Evolutionary conservation across 2,888 invertebrate genomes (phyloP), one percentile per base, ranked within the genome.

Genomic region (Ormyrus rosae): DNA sequence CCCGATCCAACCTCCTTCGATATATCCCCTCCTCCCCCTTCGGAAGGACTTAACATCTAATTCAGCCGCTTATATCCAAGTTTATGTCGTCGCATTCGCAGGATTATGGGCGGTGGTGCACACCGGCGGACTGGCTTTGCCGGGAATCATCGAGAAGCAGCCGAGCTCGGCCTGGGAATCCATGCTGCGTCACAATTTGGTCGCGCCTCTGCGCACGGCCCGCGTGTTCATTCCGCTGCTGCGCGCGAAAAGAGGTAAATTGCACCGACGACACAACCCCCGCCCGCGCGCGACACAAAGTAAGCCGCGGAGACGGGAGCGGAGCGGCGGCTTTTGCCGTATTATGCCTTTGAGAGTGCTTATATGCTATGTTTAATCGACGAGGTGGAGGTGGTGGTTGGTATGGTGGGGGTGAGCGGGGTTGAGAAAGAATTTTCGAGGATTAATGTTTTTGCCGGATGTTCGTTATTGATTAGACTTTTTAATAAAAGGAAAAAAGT

Each of bases 41-140:
- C 34, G 4, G 34, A 2, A 34, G 34, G 34, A 34, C 34, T 34
- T 34, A 34, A 4, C 34, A 4, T 34, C 11, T 11, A 48, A 53
- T 46, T 69, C 60, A n/a, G 45, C 63, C 73, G 50, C 51, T 77
- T 68, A 77, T 61, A 34, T 34, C 34, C 45, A 13, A 67, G 9
- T 73, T 69, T 34, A 34, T 34, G 53, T 53, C 60, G 2, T 51
- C 11, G 11, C 9, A 50, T 72, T 91, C 91, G 3, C 89, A 95
- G 95, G 95, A 82, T 92, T 96, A 76, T 95, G 96, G 94, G 96
- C 96, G 68, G 95, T 96, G 48, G 94, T 96, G 83, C 96, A 96
- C 91, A 96, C 96, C 51, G 96, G 96, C 45, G 96, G 96, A 50
- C 92, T 95, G 85, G 94, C 95, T 79, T 94, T 95, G 79, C 94